Evolutionary conservation across 2,797 vertebrate species (phyloP).

Genomic region (Pagetopsis macropterus): DNA sequence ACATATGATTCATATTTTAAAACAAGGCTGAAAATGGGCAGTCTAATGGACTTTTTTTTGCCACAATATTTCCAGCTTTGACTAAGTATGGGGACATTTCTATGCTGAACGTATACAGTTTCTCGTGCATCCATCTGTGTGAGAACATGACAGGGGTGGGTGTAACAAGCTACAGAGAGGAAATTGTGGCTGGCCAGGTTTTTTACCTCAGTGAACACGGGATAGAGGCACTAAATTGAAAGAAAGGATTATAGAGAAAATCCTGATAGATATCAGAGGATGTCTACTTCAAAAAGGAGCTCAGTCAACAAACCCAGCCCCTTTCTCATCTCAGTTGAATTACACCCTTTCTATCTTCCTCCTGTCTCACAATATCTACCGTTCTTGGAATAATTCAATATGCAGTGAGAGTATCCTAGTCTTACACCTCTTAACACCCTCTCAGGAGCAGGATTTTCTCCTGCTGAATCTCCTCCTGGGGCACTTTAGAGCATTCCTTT

Average conservation of each 20-base stretch:
- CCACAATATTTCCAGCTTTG: constrained; percentile 1
- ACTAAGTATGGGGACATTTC: constrained; percentile 26
- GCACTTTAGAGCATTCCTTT: constrained; percentile 36
- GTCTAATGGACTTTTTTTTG: background rate
- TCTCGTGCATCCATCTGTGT: constrained; percentile 9
- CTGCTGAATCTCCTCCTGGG: constrained; percentile 39
- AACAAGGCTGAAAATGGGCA: background rate
- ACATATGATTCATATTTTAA: background rate
- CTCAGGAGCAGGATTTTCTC: constrained; percentile 45
- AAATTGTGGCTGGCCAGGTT: constrained; percentile 46
- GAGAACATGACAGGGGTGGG: constrained; percentile 25
- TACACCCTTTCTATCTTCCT: constrained; percentile 24
- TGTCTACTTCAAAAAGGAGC: constrained; percentile 50
- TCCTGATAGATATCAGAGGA: constrained; percentile 59
- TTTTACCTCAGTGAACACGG: constrained; percentile 61
- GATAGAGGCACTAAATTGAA: constrained; percentile 60
- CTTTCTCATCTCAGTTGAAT: constrained; percentile 48
- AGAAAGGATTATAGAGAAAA: constrained; percentile 66
- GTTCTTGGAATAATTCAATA: constrained; percentile 35
- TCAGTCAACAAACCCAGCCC: constrained; percentile 56
- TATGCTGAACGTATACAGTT: constrained; percentile 14
- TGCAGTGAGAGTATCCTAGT: constrained; percentile 29
- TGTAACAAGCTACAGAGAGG: constrained; percentile 39
- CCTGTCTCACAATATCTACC: constrained; percentile 16
- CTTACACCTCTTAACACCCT: constrained; percentile 31